phyloP scores from a whole-genome alignment of 1,140 invertebrate genomes.

The Lineus longissimus region DNA sequence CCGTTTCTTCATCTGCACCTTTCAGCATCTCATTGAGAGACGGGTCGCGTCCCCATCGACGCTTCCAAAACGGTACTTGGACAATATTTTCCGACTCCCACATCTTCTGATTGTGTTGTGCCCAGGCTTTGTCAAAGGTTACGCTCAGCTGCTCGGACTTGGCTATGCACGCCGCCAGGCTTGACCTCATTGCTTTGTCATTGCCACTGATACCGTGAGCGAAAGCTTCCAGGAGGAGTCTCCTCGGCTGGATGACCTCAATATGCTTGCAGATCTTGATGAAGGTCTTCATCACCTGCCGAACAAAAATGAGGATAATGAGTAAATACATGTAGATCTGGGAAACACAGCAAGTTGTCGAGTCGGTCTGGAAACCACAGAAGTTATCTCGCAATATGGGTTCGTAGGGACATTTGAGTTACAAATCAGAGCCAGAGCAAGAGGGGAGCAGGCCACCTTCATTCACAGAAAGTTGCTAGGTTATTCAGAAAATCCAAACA shows the following conservation, averaged over 20 bases:
- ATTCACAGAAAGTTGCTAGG: no score
- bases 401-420: not conserved
- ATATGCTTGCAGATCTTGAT: not conserved
- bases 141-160: not conserved
- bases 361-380: not conserved
- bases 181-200: not conserved
- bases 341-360: not conserved
- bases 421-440: not conserved
- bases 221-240: not conserved
- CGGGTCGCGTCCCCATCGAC: no score
- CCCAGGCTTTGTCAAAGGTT: conserved; percentile 1
- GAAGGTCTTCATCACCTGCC: conserved; percentile 1
- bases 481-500: no score
- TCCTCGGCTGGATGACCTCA: not conserved
- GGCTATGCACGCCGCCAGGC: not conserved
- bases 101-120: not conserved
- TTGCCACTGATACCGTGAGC: not conserved
- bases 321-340: not conserved
- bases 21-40: no score
- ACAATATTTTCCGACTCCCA: not conserved
- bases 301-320: not conserved
- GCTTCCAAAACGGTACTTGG: no score
- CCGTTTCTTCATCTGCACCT: no score
- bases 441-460: not conserved
- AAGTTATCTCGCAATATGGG: not conserved